Percentiles rank a stretch among this genome's conserved stretches.
Conservation (phyloP, 2,113 vertebrate species). For the Coregonus clupeaformis region DNA sequence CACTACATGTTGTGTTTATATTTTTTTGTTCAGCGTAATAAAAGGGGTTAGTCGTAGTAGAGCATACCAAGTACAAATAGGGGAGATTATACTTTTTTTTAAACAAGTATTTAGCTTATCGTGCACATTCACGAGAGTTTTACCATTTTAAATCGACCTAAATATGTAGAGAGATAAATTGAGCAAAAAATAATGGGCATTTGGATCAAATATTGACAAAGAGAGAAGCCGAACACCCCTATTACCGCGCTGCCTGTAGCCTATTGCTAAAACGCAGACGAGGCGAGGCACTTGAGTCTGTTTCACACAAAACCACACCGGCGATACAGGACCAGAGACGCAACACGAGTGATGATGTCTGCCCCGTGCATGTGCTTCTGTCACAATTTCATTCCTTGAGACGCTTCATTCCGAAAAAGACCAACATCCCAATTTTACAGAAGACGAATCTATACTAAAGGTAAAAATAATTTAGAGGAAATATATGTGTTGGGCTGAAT, state of each 20-base stretch:
- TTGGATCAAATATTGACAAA: background rate
- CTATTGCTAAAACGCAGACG: background rate
- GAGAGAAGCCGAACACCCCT: background rate
- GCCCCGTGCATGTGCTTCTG: constrained; percentile 63
- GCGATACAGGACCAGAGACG: background rate
- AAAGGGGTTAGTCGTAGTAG: constrained; percentile 53
- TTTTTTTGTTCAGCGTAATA: no score
- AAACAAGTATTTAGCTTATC: no score
- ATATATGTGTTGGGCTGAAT: background rate
- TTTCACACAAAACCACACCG: background rate
- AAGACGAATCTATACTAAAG: background rate
- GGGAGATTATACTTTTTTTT: background rate
- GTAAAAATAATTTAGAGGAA: background rate
- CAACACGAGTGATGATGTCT: constrained; percentile 59
- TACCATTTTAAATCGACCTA: no score
- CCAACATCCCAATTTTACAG: background rate
- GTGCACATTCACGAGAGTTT: no score
- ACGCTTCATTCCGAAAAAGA: constrained; percentile 23
- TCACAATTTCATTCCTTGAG: constrained; percentile 72
- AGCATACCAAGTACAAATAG: constrained; percentile 38
- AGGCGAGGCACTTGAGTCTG: background rate
- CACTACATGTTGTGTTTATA: background rate
- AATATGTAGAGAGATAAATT: no score
- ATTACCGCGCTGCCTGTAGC: no score
- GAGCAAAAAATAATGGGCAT: background rate